Evolutionary conservation across 2,797 vertebrate genomes (phyloP), one percentile per base, ranked within the genome.

Genomic region (Chlorospingus semifuscus): DNA sequence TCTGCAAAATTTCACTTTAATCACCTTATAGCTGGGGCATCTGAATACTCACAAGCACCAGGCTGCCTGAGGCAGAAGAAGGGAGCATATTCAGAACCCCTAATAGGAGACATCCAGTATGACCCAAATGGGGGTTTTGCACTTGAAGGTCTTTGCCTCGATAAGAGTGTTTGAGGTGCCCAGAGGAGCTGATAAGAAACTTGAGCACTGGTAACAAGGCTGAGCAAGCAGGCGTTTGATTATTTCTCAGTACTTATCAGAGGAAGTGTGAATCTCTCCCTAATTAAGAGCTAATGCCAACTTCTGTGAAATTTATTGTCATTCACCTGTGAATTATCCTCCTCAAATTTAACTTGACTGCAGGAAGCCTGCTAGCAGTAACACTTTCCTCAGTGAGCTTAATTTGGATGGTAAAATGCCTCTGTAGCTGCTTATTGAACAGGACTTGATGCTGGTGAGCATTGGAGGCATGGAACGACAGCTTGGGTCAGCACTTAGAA

Each of bases 251-350:
- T 83, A 85, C 61, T 91, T 91, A 95, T 69, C 89, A 94, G 87
- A 93, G 65, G 39, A 89, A 85, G 64, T 0, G 1, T 52, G 84
- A 87, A 69, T 91, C 26, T 80, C 72, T 83, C n/a, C 42, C 64
- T 95, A 91, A 95, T 93, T 87, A 91, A 95, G 90, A 89, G 72
- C 79, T 91, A 95, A 89, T 49, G 82, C 65, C 78, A 95, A 65
- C 57, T 91, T 91, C 82, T 92, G 84, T 94, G 89, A 95, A 96
- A 94, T 80, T 85, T 94, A 24, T 85, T 95, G 92, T 95, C 90
- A 86, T 83, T 93, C 87, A 94, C 94, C 89, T 95, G 94, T 95
- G 84, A 96, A 91, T 94, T 95, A 91, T 87, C 79, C 61, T 85
- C 50, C 92, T 76, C 78, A 83, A 92, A 90, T 91, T 91, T 78